Evolutionary conservation across 1,140 invertebrate species (phyloP), one percentile per base, ranked within the genome.

Genomic region (Scaptomyza hsui): DNA sequence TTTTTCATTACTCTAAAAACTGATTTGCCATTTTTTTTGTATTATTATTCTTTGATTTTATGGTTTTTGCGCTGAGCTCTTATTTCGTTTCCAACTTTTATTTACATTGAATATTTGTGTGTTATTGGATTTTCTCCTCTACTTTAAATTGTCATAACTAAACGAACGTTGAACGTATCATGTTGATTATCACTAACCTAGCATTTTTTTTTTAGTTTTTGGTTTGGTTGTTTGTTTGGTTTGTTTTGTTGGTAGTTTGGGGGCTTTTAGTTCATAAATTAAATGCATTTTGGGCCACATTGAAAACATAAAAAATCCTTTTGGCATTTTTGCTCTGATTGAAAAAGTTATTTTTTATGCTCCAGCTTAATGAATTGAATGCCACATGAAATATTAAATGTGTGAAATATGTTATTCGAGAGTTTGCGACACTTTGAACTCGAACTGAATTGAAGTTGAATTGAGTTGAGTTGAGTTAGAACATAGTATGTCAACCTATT

Each of bases 181-280:
- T 85, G 68, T 53, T 74, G 77, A 77, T 86, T 88, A 86, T 86
- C 81, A 86, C 81, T 86, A 86, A 86, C 81, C 81, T 86, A 86
- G 60, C 42, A n/a, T 78, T 24, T 39, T 24, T 39, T 41, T 52
- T 3, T 53, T 19, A 21, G 29, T 21, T 10, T 18, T 21, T n/a
- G 6, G 15, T 1, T 42, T 21, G n/a, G n/a, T n/a, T 13, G 39
- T 59, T 24, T 37, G 21, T 41, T 59, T 47, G n/a, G 10, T 32
- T 42, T 26, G 10, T 64, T 51, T 16, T 29, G 47, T 55, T 1
- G 13, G n/a, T 72, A 45, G 21, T 15, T 59, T 29, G 29, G 13
- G 19, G 37, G 24, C 48, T 42, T 47, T 67, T 52, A 47, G 35
- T n/a, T 65, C 35, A 72, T 73, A 78, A 78, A 67, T 78, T 72